Conservation (phyloP, 1,140 invertebrate species). For the Penaeus japonicus region DNA sequence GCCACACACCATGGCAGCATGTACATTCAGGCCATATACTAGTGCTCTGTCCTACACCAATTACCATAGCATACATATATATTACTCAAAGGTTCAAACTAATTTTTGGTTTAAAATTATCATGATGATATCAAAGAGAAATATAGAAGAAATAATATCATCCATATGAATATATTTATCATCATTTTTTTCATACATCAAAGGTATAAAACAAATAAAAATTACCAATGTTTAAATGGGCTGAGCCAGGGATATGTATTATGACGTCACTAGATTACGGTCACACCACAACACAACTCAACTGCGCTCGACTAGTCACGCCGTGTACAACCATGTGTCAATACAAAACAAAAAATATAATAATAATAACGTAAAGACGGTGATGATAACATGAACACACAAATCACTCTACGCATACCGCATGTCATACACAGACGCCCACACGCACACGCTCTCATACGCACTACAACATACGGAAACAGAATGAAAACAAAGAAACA, state of each 20-base stretch:
- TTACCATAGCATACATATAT: slow-evolving; percentile 9
- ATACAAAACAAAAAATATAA: neutral
- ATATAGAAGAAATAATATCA: too few relatives aligned
- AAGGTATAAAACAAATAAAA: too few relatives aligned
- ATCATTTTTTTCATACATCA: too few relatives aligned
- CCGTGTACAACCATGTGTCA: neutral
- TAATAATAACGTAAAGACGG: too few relatives aligned
- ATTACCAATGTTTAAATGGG: neutral
- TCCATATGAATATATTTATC: too few relatives aligned
- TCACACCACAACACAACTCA: neutral
- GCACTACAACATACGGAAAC: neutral
- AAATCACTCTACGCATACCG: too few relatives aligned
- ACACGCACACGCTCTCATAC: neutral
- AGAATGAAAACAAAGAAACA: neutral
- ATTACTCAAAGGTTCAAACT: neutral
- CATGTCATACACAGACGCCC: neutral
- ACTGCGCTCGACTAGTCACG: neutral
- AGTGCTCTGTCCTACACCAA: slow-evolving; percentile 17
- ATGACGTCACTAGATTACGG: neutral
- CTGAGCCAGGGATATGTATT: neutral
- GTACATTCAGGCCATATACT: slow-evolving; percentile 20
- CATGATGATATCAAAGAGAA: neutral
- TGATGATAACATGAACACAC: too few relatives aligned
- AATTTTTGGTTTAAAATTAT: neutral
- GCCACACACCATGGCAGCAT: slow-evolving; percentile 52